phyloP scores from a whole-genome alignment of 2,888 invertebrate species.

The Athalia rosae region DNA sequence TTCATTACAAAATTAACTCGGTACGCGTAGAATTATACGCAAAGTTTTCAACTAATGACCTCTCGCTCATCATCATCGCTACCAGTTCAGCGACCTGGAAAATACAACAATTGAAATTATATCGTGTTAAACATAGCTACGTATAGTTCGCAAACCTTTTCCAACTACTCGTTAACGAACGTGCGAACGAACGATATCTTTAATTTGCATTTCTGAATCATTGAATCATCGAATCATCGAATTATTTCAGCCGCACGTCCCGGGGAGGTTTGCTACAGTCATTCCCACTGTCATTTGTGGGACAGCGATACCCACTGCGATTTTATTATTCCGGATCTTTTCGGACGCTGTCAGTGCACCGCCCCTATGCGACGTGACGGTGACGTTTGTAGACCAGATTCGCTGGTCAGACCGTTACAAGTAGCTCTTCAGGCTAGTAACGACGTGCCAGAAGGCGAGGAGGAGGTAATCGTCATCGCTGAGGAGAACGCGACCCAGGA shows the following conservation, averaged over 20 bases:
- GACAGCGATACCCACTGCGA: slow-evolving; percentile 90
- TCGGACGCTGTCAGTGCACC: slow-evolving; percentile 89
- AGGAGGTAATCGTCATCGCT: slow-evolving; percentile 12
- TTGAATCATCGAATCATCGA: slow-evolving; percentile 18
- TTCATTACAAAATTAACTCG: no score
- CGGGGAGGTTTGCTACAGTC: slow-evolving; percentile 92
- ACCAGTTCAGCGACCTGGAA: background rate
- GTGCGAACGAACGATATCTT: background rate
- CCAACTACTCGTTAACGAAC: background rate
- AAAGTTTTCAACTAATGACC: background rate
- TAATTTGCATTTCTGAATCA: background rate
- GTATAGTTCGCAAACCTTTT: background rate
- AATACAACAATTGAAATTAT: background rate
- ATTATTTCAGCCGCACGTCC: slow-evolving; percentile 84
- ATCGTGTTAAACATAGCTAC: background rate
- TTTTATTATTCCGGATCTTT: slow-evolving; percentile 91
- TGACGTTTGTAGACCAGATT: slow-evolving; percentile 73
- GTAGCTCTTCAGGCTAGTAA: slow-evolving; percentile 44
- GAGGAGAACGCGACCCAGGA: slow-evolving; percentile 45
- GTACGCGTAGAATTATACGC: no score
- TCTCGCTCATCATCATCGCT: background rate
- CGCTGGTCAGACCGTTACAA: slow-evolving; percentile 69
- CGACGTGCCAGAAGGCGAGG: slow-evolving; percentile 35
- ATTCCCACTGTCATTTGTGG: slow-evolving; percentile 91
- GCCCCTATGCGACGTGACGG: slow-evolving; percentile 71